Conservation (phyloP, 53 echinoderm and acorn worm species). For the Holothuria scabra region DNA sequence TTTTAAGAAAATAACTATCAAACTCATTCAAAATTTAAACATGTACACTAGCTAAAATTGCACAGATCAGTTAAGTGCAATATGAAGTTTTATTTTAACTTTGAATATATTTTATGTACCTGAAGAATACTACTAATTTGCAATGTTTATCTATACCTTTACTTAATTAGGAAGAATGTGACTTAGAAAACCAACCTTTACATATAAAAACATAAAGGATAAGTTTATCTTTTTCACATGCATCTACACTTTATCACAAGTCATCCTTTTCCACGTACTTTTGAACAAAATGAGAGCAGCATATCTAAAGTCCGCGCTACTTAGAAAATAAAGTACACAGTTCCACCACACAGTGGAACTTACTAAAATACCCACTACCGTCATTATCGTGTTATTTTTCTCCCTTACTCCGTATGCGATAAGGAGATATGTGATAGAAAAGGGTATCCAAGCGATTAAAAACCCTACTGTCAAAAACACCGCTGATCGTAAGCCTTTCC, state of each 20-base stretch:
- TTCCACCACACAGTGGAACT: slow-evolving; percentile 28
- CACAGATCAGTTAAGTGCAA: too few relatives aligned
- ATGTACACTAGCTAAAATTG: too few relatives aligned
- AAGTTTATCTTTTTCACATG: too few relatives aligned
- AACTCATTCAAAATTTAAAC: too few relatives aligned
- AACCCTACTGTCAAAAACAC: slow-evolving; percentile 17
- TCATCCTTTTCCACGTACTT: slow-evolving; percentile 1
- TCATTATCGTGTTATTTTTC: not conserved
- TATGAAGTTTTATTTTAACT: too few relatives aligned
- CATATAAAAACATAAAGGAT: too few relatives aligned
- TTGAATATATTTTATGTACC: too few relatives aligned
- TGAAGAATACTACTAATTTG: too few relatives aligned
- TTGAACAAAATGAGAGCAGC: not conserved
- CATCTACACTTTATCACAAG: not conserved
- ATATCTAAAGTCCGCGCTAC: slow-evolving; percentile 23
- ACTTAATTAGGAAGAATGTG: too few relatives aligned
- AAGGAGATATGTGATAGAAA: not conserved
- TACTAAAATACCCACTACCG: slow-evolving; percentile 5
- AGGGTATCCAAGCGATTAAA: slow-evolving; percentile 22
- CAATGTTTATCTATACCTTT: too few relatives aligned
- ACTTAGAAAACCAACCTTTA: too few relatives aligned
- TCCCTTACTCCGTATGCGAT: not conserved
- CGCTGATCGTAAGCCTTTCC: slow-evolving; percentile 26
- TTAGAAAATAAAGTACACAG: slow-evolving; percentile 4
- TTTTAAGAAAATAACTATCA: too few relatives aligned